phyloP scores from a whole-genome alignment of 1,140 invertebrate genomes.

The Scaptomyza pallida region DNA sequence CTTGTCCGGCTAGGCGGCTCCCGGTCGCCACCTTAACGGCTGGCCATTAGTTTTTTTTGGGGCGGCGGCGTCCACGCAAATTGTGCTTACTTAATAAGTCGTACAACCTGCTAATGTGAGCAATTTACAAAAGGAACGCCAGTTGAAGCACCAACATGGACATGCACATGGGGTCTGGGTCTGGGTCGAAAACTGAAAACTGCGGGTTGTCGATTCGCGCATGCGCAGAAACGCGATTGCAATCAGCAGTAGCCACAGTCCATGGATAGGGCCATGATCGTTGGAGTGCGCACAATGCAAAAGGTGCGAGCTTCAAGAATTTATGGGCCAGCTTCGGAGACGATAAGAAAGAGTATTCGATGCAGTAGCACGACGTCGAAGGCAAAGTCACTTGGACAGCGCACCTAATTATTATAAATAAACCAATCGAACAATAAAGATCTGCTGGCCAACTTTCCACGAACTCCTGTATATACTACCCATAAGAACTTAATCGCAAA shows the following conservation, averaged over 20 bases:
- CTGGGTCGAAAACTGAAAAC: constrained; percentile 13
- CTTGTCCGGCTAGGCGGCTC: constrained; percentile 75
- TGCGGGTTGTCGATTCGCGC: constrained; percentile 59
- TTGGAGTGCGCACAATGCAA: constrained; percentile 76
- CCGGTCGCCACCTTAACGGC: constrained; percentile 77
- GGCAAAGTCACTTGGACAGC: constrained; percentile 68
- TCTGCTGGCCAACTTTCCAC: constrained; percentile 77
- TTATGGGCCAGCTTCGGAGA: constrained; percentile 71
- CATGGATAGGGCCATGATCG: not conserved
- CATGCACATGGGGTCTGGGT: constrained; percentile 9
- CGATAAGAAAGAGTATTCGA: constrained; percentile 58
- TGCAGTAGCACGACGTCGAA: constrained; percentile 33
- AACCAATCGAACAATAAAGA: constrained; percentile 84
- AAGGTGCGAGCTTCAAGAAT: constrained; percentile 84
- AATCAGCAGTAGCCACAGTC: constrained; percentile 49
- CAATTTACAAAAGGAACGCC: constrained; percentile 83
- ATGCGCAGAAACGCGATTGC: constrained; percentile 70
- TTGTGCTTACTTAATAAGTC: constrained; percentile 84
- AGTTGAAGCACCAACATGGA: not conserved
- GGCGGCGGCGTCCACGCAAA: constrained; percentile 82
- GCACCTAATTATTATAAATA: constrained; percentile 84
- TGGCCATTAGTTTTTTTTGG: constrained; percentile 77
- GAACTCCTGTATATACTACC: constrained; percentile 60
- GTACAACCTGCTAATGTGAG: constrained; percentile 84
- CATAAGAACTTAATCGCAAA: constrained; percentile 83